phyloP scores from a whole-genome alignment of 2,888 invertebrate genomes.

The Spisula solida region DNA sequence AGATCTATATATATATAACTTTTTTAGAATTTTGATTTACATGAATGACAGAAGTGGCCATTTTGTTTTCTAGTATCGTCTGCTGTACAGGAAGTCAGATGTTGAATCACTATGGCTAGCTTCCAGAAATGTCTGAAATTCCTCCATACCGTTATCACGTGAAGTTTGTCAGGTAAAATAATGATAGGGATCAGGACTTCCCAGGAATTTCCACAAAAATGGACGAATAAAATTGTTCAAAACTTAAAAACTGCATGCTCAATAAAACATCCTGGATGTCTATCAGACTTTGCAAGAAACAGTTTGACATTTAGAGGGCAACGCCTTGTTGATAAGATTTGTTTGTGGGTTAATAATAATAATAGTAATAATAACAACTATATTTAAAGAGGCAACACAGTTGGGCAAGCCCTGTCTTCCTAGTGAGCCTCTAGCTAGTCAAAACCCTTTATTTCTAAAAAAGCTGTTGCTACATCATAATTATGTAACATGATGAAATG shows the following conservation, averaged over 20 bases:
- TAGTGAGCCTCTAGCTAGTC: too few relatives aligned
- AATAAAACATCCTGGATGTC: neutral
- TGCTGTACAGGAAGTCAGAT: slow-evolving; percentile 42
- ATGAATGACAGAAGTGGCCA: neutral
- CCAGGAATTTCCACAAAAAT: neutral
- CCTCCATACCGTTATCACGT: slow-evolving; percentile 33
- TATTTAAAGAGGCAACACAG: too few relatives aligned
- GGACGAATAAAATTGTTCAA: neutral
- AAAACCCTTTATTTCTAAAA: neutral
- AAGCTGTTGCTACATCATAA: too few relatives aligned
- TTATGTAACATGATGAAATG: too few relatives aligned
- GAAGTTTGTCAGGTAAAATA: slow-evolving; percentile 1
- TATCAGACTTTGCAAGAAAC: neutral
- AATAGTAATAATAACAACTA: too few relatives aligned
- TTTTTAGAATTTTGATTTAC: neutral
- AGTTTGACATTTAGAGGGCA: neutral
- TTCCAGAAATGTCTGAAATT: slow-evolving; percentile 60
- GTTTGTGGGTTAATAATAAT: too few relatives aligned
- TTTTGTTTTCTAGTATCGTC: slow-evolving; percentile 6
- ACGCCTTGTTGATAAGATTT: neutral
- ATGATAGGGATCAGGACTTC: neutral
- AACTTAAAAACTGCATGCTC: neutral
- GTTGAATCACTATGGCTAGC: slow-evolving; percentile 70
- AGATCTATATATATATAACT: too few relatives aligned
- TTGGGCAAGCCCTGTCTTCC: too few relatives aligned